phyloP scores from a whole-genome alignment of 2,113 vertebrate genomes.

The human region GRCh38 chr7:14668501-14669000 shows the following conservation, averaged over 20 bases:
- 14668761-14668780: background rate
- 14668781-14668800: background rate
- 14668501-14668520: background rate
- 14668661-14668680: background rate
- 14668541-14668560: background rate
- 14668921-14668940: background rate
- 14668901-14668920: background rate
- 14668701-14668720: background rate
- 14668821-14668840: background rate
- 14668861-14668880: background rate
- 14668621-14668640: background rate
- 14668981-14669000: background rate
- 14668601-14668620: background rate
- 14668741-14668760: background rate
- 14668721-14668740: background rate
- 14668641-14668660: background rate
- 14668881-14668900: background rate
- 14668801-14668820: background rate
- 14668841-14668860: background rate
- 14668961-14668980: background rate
- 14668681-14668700: background rate
- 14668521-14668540: background rate
- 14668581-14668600: background rate
- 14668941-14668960: background rate
- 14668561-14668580: background rate